Percentiles rank a stretch among this genome's conserved stretches.
phyloP scores from a whole-genome alignment of 1,140 invertebrate species.

The Choristoneura fumiferana region DNA sequence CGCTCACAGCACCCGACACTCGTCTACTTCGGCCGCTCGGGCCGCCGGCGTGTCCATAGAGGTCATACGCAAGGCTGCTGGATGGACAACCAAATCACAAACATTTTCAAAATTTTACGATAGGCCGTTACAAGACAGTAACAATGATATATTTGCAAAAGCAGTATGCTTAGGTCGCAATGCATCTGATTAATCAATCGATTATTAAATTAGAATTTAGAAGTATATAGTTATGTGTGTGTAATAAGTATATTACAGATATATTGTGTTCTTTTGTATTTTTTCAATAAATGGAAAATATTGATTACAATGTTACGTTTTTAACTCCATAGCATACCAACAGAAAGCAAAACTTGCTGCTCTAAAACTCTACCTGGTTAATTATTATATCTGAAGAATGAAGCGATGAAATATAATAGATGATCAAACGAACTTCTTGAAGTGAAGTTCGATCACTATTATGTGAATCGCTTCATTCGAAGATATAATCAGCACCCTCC shows the following conservation, averaged over 20 bases:
- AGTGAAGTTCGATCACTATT: too few relatives aligned
- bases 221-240: background rate
- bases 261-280: background rate
- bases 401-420: too few relatives aligned
- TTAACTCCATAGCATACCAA: background rate
- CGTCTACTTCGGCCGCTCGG: background rate
- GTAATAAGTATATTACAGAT: background rate
- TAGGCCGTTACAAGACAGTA: constrained; percentile 10
- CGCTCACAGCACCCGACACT: background rate
- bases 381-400: too few relatives aligned
- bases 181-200: background rate
- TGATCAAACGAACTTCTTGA: too few relatives aligned
- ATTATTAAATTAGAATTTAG: background rate
- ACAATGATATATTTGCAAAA: constrained; percentile 4
- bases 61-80: constrained; percentile 27
- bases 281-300: background rate
- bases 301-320: background rate
- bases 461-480: too few relatives aligned
- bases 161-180: background rate
- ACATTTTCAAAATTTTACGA: constrained; percentile 36
- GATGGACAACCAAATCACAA: constrained; percentile 29
- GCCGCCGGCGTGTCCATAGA: constrained; percentile 25
- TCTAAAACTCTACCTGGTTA: background rate
- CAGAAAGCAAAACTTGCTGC: background rate
- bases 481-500: background rate